phyloP scores from a whole-genome alignment of 2,888 invertebrate genomes.

The Drosophila neoperkinsi region DNA sequence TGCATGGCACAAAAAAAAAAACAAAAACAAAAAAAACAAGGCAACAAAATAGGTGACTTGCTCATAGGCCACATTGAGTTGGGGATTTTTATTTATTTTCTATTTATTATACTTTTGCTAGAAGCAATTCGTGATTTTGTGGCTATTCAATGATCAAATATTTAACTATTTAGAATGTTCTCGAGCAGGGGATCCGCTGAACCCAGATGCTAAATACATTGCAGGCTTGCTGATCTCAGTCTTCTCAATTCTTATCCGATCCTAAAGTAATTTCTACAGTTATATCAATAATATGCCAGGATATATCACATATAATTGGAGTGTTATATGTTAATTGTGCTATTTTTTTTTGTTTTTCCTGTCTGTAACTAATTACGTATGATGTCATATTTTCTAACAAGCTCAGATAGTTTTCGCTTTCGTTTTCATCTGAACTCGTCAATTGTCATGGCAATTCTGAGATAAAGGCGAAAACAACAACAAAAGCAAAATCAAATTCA shows the following conservation, averaged over 20 bases:
- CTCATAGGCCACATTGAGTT: background rate
- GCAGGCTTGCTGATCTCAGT: background rate
- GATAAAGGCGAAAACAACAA: slow-evolving; percentile 9
- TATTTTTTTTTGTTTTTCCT: background rate
- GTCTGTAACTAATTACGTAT: background rate
- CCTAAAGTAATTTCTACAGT: background rate
- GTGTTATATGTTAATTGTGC: too few species aligned
- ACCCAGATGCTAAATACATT: background rate
- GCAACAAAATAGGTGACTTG: background rate
- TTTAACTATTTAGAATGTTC: background rate
- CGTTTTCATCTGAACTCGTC: background rate
- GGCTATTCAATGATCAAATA: background rate
- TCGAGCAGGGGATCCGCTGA: background rate
- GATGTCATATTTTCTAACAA: background rate
- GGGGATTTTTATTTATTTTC: background rate
- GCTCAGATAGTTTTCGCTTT: background rate
- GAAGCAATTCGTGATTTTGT: background rate
- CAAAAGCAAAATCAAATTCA: background rate
- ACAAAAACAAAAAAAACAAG: too few species aligned
- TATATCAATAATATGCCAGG: background rate
- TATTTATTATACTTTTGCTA: background rate
- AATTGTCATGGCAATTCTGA: slow-evolving; percentile 1
- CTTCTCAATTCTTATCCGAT: background rate
- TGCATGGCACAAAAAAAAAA: background rate
- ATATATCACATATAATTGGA: background rate